Evolutionary conservation across 2,888 invertebrate genomes (phyloP).

Genomic region (Standfussiana lucernea): DNA sequence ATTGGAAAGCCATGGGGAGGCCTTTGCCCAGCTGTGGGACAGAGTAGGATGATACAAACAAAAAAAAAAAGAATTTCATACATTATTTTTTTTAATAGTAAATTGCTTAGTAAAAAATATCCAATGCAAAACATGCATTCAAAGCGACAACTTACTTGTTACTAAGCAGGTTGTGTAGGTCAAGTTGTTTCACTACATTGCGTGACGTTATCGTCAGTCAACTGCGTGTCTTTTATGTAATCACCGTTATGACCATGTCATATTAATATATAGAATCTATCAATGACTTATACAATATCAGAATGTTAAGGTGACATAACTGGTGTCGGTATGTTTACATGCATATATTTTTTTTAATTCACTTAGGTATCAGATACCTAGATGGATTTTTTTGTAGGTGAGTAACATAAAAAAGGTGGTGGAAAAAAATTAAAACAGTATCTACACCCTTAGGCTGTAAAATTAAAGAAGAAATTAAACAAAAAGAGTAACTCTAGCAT

Average conservation of each 20-base stretch:
- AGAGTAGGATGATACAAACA: too few species aligned
- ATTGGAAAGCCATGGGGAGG: too few species aligned
- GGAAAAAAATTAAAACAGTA: too few species aligned
- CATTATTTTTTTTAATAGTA: too few species aligned
- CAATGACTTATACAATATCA: slow-evolving; percentile 38
- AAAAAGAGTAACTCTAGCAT: not conserved
- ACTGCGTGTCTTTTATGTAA: slow-evolving; percentile 38
- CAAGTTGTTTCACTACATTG: slow-evolving; percentile 26
- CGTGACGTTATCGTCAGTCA: slow-evolving; percentile 21
- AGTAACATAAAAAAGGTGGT: not conserved
- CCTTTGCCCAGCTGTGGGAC: too few species aligned
- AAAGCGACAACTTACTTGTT: slow-evolving; percentile 1
- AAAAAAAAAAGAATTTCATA: too few species aligned
- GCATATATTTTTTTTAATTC: slow-evolving; percentile 31
- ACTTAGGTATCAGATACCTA: not conserved
- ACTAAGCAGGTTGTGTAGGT: slow-evolving; percentile 39
- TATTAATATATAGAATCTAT: slow-evolving; percentile 28
- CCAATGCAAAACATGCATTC: not conserved
- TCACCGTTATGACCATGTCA: slow-evolving; percentile 22
- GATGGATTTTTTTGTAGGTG: not conserved
- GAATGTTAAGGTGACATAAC: slow-evolving; percentile 57
- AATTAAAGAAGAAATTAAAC: not conserved
- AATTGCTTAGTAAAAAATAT: too few species aligned
- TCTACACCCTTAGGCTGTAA: not conserved
- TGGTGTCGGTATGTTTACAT: slow-evolving; percentile 6